Conservation (phyloP, 2,888 invertebrate genomes). For the Thymelicus acteon region DNA sequence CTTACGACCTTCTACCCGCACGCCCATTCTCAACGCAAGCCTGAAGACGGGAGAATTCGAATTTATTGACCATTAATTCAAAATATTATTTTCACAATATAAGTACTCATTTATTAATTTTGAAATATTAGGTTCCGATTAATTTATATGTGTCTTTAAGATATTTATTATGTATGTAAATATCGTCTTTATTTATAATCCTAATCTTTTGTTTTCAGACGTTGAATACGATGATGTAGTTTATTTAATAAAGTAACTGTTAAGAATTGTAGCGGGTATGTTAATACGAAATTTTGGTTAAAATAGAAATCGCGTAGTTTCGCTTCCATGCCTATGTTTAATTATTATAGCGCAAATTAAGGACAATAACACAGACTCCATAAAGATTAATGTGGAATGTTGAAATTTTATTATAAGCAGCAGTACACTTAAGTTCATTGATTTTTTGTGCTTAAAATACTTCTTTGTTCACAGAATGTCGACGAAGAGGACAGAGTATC, state of each 20-base stretch:
- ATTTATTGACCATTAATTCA: constrained; percentile 85
- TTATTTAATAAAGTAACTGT: constrained; percentile 43
- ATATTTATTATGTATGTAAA: constrained; percentile 85
- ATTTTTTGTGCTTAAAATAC: constrained; percentile 9
- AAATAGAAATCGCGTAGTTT: constrained; percentile 4
- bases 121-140: constrained; percentile 85
- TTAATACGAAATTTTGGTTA: constrained; percentile 14
- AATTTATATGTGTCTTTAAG: constrained; percentile 85
- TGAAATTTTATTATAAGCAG: too few species aligned
- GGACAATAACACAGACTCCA: too few species aligned
- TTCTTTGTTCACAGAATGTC: constrained; percentile 85
- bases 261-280: constrained; percentile 43
- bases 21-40: constrained; percentile 76
- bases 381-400: too few species aligned
- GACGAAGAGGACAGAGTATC: constrained; percentile 91
- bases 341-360: too few species aligned
- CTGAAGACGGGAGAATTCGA: constrained; percentile 84
- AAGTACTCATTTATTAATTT: constrained; percentile 86
- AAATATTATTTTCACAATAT: constrained; percentile 86
- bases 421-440: too few species aligned
- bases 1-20: constrained; percentile 51
- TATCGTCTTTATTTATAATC: constrained; percentile 81
- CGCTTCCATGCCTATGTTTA: neutral
- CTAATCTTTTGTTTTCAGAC: constrained; percentile 78
- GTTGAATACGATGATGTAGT: constrained; percentile 54